phyloP scores from a whole-genome alignment of 1,140 invertebrate species.

The Drosophila simulans region DNA sequence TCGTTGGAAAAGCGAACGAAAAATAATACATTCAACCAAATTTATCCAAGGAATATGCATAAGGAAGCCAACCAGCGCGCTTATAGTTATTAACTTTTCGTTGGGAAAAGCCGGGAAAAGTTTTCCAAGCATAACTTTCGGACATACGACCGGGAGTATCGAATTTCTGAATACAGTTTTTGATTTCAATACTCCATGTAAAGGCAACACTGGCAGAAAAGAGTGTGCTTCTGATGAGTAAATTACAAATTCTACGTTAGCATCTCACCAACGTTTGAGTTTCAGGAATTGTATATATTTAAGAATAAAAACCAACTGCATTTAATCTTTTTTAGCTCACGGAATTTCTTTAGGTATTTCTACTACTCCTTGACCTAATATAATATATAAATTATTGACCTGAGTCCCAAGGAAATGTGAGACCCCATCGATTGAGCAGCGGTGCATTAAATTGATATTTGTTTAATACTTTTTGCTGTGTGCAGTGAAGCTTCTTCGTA shows the following conservation, averaged over 20 bases:
- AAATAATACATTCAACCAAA: conserved; percentile 1
- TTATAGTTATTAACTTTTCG: not conserved
- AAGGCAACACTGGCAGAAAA: not conserved
- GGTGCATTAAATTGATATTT: conserved; percentile 46
- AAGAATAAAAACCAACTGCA: no score
- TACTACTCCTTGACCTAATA: conserved; percentile 1
- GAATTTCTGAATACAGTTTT: not conserved
- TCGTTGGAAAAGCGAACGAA: not conserved
- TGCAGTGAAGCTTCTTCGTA: conserved; percentile 4
- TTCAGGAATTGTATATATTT: no score
- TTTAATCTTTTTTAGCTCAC: no score
- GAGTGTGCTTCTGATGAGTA: no score
- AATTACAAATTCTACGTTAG: no score
- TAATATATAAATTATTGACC: conserved; percentile 5
- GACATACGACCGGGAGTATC: not conserved
- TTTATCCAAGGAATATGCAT: not conserved
- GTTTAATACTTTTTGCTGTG: conserved; percentile 14
- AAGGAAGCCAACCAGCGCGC: not conserved
- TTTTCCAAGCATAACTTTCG: not conserved
- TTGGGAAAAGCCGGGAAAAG: not conserved
- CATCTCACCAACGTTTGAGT: no score
- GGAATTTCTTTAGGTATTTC: no score
- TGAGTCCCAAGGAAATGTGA: not conserved
- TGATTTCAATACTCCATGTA: not conserved
- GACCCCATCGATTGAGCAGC: conserved; percentile 8